Conservation (phyloP, 2,888 invertebrate species). For the Drosophila austrosaltans region DNA sequence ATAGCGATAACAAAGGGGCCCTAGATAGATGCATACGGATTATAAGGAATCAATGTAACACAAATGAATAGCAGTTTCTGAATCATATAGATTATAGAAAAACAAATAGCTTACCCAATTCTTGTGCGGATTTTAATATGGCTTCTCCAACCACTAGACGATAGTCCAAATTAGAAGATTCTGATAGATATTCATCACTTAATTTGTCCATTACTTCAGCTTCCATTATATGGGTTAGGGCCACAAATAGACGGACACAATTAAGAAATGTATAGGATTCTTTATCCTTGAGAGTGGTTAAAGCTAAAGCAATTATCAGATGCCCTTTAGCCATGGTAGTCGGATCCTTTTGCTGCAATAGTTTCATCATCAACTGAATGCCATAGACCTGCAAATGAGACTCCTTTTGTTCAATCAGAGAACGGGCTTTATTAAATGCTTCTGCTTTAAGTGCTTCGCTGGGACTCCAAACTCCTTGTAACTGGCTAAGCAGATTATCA, state of each 20-base stretch:
- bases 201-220: constrained; percentile 80
- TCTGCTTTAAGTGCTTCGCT: constrained; percentile 9
- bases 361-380: constrained; percentile 78
- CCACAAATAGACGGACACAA: constrained; percentile 81
- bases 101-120: constrained; percentile 69
- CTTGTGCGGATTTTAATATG: constrained; percentile 79
- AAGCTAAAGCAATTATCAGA: constrained; percentile 79
- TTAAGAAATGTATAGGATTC: constrained; percentile 83
- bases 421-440: constrained; percentile 66
- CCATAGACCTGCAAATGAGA: constrained; percentile 82
- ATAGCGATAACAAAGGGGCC: constrained; percentile 81
- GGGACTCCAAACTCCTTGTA: constrained; percentile 42
- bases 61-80: too few species aligned
- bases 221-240: constrained; percentile 78
- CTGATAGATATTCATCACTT: constrained; percentile 80
- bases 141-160: constrained; percentile 82
- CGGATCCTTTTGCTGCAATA: constrained; percentile 72
- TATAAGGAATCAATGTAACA: too few species aligned
- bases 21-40: constrained; percentile 45
- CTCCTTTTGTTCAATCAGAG: constrained; percentile 75
- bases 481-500: constrained; percentile 47
- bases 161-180: constrained; percentile 74
- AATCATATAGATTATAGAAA: too few species aligned
- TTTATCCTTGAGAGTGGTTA: constrained; percentile 76
- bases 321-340: constrained; percentile 75